These are phyloP conservation scores for Balaenoptera acutorostrata DNA, from an alignment of 2,113 vertebrate species.

Conservation along the genomic window DNA sequence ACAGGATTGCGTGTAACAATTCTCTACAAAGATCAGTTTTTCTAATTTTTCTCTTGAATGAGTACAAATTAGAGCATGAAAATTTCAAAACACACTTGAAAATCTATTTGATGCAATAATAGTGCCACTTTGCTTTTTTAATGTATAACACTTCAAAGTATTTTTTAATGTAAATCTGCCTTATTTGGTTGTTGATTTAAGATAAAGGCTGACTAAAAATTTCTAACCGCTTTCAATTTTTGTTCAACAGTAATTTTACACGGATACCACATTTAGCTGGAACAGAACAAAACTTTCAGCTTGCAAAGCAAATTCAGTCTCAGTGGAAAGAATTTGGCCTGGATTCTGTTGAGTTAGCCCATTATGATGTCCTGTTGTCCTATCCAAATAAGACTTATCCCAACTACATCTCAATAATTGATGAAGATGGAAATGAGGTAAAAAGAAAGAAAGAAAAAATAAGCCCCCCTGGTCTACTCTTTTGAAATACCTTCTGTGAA, in stretches of 20 bases:
- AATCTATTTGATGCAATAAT: not conserved
- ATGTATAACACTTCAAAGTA: not conserved
- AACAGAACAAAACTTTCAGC: slow-evolving; percentile 87
- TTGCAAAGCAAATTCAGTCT: slow-evolving; percentile 89
- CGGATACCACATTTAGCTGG: slow-evolving; percentile 92
- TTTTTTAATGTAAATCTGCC: not conserved
- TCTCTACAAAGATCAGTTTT: not conserved
- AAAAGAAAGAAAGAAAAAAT: not conserved
- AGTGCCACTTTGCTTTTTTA: not conserved
- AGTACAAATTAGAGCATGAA: not conserved
- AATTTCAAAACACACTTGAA: not conserved
- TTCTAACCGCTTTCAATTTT: slow-evolving; percentile 51
- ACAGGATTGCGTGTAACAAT: not conserved
- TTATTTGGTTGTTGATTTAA: not conserved
- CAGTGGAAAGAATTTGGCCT: slow-evolving; percentile 93
- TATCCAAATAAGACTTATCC: slow-evolving; percentile 89
- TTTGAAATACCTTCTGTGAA: not conserved
- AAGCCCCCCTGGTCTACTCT: not conserved
- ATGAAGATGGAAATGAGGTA: slow-evolving; percentile 90
- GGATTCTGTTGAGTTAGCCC: slow-evolving; percentile 90
- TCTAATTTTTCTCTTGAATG: not conserved
- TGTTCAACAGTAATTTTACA: slow-evolving; percentile 91
- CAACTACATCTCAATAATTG: slow-evolving; percentile 92
- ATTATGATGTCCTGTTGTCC: slow-evolving; percentile 94
- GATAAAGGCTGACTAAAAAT: not conserved